Conservation (phyloP, 2,113 vertebrate genomes). For the Taurulus bubalis region DNA sequence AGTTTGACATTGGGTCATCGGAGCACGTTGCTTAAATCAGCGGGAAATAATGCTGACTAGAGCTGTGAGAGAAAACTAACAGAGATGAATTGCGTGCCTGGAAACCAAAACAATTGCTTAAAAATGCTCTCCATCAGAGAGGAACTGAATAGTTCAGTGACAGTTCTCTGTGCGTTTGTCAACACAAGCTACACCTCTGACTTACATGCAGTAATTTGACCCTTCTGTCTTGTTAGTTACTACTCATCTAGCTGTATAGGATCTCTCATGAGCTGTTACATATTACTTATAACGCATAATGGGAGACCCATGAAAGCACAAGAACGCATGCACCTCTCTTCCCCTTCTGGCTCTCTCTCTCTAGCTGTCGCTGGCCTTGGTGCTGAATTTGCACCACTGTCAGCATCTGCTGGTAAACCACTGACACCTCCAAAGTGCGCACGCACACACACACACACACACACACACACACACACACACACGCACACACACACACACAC, state of each 20-base stretch:
- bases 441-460: no score
- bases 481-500: slow-evolving; percentile 12
- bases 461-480: slow-evolving; percentile 1
- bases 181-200: neutral
- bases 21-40: neutral
- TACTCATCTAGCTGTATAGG: neutral
- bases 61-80: neutral
- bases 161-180: neutral
- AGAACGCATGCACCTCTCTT: neutral
- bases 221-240: neutral
- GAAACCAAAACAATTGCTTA: neutral
- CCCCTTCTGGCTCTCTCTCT: neutral
- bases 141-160: neutral
- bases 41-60: neutral
- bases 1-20: neutral
- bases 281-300: neutral
- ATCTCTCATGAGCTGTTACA: neutral
- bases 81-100: neutral
- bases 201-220: neutral
- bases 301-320: neutral
- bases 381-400: slow-evolving; percentile 38
- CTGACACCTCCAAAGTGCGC: slow-evolving; percentile 15
- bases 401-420: slow-evolving; percentile 48
- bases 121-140: neutral
- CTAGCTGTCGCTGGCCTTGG: slow-evolving; percentile 21